Evolutionary conservation across 2,113 vertebrate genomes (phyloP).

Genomic region (Sylvia atricapilla): DNA sequence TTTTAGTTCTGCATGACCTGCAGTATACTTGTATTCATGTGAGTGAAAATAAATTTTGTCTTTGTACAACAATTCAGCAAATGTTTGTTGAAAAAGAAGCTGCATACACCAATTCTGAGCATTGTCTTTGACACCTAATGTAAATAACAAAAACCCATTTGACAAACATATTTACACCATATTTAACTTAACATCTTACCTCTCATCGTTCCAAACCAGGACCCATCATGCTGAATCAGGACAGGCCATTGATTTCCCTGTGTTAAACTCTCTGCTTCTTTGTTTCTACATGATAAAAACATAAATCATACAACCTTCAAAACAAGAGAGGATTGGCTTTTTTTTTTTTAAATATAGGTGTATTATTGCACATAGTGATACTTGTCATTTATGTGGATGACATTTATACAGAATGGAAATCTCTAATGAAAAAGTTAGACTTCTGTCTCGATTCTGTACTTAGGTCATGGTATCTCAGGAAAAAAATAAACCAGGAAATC

Average conservation of each 20-base stretch:
- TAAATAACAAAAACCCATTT: neutral
- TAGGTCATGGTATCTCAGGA: neutral
- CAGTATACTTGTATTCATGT: neutral
- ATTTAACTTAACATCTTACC: neutral
- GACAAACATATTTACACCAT: neutral
- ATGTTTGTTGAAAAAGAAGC: neutral
- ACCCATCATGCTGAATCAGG: neutral
- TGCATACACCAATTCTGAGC: neutral
- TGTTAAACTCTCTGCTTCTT: neutral
- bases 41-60: neutral
- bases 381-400: neutral
- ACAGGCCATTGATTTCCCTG: neutral
- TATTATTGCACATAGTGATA: neutral
- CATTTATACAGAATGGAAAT: neutral
- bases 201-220: neutral
- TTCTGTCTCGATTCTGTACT: neutral
- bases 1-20: neutral
- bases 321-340: rapidly evolving
- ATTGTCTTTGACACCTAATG: neutral
- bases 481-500: neutral
- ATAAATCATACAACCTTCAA: neutral
- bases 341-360: neutral
- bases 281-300: neutral
- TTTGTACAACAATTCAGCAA: neutral
- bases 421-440: neutral